Evolutionary conservation across 1,140 invertebrate species (phyloP), one percentile per base, ranked within the genome.

Genomic region (Diorhabda elongata): DNA sequence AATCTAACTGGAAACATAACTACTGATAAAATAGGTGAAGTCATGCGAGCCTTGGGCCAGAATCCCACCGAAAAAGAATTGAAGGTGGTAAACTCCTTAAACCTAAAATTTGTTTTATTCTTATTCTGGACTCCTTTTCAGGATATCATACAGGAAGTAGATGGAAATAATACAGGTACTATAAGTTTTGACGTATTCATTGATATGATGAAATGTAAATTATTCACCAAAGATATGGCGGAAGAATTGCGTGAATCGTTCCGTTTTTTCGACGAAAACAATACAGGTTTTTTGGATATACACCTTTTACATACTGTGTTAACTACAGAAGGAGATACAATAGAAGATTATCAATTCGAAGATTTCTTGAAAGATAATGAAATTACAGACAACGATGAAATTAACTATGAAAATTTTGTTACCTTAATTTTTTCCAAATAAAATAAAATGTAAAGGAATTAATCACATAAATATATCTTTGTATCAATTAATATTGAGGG

Each of bases 1-100:
- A 89, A 92, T 79, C 89, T 67, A 2, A 58, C 69, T 52, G 76
- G 70, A 2, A 58, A 44, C 2, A 72, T 69, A 44, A 66, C 67
- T 5, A 69, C 67, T 4, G 69, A 75, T 45, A 79, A 83, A 57
- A 67, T 83, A 41, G 81, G 79, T 5, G 73, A 74, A 4, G 80
- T 82, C 43, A 77, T 83, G 67, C 68, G 79, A 26, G 74, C 75
- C 2, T 57, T 83, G 64, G 83, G 82, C 42, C 72, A 80, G 65
- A 82, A 81, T 71, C 82, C 83, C 59, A 82, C 74, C 4, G 80
- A 82, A 68, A 70, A 72, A 8, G 74, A 82, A 52, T 42, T 72
- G 8, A 9, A 59, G 11, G 70, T 65, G 26, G 58, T 26, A 26
- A 26, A 26, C 26, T 26, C 26, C 26, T 26, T 26, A 26, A 26